phyloP scores from a whole-genome alignment of 2,113 vertebrate genomes.

The Manacus vitellinus region DNA sequence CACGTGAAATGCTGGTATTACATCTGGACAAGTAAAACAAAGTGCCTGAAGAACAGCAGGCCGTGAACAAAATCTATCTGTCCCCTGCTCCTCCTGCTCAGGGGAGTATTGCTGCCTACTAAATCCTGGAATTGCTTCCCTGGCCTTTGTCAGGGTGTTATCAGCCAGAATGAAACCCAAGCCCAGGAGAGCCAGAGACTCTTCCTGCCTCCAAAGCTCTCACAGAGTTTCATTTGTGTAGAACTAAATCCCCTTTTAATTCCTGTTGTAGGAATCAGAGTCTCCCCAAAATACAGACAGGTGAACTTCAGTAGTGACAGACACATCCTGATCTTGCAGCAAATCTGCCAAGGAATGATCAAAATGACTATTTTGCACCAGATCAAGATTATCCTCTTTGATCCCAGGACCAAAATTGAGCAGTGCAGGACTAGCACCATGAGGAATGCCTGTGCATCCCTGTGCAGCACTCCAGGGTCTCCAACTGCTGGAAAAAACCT shows the following conservation, averaged over 20 bases:
- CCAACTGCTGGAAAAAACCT: background rate
- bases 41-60: background rate
- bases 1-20: background rate
- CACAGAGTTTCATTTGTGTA: background rate
- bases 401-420: background rate
- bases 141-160: background rate
- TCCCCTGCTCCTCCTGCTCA: background rate
- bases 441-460: background rate
- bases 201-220: background rate
- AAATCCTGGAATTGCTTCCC: background rate
- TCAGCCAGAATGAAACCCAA: background rate
- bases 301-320: background rate
- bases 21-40: background rate
- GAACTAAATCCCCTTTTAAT: background rate
- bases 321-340: rapidly evolving
- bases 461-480: background rate
- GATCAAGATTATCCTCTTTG: rapidly evolving
- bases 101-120: background rate
- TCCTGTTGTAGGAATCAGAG: background rate
- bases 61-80: background rate
- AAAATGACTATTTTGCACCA: background rate
- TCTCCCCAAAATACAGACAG: background rate
- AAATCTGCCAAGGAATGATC: background rate
- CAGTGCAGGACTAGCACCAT: background rate
- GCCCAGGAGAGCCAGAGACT: background rate